Evolutionary conservation across 2,113 vertebrate genomes (phyloP), one percentile per base, ranked within the genome.

Genomic region (Sinocyclocheilus anshuiensis): DNA sequence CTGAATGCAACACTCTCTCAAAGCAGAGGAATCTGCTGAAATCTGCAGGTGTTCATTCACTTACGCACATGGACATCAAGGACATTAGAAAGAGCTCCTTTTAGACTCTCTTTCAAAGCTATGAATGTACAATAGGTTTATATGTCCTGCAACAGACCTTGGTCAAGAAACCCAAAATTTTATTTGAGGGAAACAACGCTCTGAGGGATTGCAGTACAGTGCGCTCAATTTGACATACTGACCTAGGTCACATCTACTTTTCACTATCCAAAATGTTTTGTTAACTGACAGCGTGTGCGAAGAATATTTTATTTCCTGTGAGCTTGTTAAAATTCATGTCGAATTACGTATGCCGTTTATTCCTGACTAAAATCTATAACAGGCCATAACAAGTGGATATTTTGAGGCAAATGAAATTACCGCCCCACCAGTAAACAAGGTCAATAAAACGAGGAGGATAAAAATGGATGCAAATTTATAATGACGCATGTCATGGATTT

Each of bases 161-260:
- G 71, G 71, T 42, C 36, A 74, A 22, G 72, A 75, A 75, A 75
- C 11, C n/a, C 39, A 45, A n/a, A n/a, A 45, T 75, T 75, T 75
- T 24, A 75, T 48, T 26, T 24, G 72, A 24, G n/a, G 42, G 6
- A 24, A 48, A 24, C 12, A 26, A 45, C 7, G 4, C 72, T 24
- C 11, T 75, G 39, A 75, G 22, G 2, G 22, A 24, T 16, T n/a
- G 22, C 1, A 12, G 42, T 48, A 75, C 22, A 15, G 11, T 24
- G 39, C 0, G 2, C 6, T n/a, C 22, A 24, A 12, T 75, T 75
- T 48, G 72, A 75, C 42, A 48, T 24, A 24, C 22, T 48, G 39
- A 75, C 39, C 39, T 15, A 75, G 22, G 42, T 24, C 39, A 48
- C 0, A 7, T 75, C 72, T 45, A n/a, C 22, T 75, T 75, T 74